A percentile compares a stretch with the other conserved stretches of the same genome.
phyloP scores from a whole-genome alignment of 1,140 invertebrate genomes.

The Metaphire vulgaris region DNA sequence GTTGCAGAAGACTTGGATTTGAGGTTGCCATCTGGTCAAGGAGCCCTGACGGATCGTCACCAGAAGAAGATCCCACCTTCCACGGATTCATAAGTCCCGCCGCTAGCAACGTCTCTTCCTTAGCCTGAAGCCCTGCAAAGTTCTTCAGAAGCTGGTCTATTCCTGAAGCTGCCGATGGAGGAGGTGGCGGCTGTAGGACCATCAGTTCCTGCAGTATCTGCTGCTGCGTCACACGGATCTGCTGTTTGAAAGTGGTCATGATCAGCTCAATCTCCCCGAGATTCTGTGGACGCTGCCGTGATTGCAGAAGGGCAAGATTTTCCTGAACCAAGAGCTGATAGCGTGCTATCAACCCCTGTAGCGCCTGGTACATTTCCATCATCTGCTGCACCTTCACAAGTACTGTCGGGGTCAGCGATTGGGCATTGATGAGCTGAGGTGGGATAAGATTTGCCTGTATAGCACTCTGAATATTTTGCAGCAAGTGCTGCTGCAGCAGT shows the following conservation, averaged over 20 bases:
- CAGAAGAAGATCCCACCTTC: not conserved
- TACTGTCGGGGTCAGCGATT: not conserved
- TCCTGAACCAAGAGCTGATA: not conserved
- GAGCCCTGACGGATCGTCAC: not conserved
- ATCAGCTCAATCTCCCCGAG: not conserved
- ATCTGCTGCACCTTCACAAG: not conserved
- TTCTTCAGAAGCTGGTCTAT: not conserved
- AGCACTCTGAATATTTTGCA: not conserved
- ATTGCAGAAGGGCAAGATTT: not conserved
- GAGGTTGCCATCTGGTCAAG: not conserved
- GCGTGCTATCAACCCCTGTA: not conserved
- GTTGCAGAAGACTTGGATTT: not conserved
- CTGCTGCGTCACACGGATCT: not conserved
- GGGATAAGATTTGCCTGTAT: not conserved
- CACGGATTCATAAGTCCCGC: not conserved
- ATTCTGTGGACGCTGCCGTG: not conserved
- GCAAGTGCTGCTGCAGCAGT: not conserved
- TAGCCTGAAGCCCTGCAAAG: not conserved
- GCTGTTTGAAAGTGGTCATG: not conserved
- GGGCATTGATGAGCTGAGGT: not conserved
- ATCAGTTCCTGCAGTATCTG: not conserved
- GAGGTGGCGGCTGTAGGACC: not conserved
- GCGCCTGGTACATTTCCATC: constrained; percentile 1
- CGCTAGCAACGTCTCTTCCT: not conserved
- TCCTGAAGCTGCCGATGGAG: not conserved